Base-by-base conservation (phyloP, 2,113 vertebrate genomes). In the Ictidomys tridecemlineatus region DNA sequence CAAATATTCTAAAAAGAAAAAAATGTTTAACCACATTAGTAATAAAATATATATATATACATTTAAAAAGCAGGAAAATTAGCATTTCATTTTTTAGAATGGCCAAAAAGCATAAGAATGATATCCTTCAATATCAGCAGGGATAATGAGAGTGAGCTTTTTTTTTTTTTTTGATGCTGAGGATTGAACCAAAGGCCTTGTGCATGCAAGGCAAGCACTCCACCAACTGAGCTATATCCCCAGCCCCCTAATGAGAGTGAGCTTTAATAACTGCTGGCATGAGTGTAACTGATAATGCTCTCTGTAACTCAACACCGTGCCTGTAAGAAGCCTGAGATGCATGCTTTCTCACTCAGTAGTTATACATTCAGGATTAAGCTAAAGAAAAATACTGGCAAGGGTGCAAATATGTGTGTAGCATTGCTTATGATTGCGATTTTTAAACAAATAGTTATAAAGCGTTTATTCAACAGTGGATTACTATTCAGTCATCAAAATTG, bases 11-110 rank as follows among this genome's bases (percentile, higher is more conserved):
- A 78, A 91, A 77, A 87, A 87, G 56, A 37, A 51, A 51, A 45
- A 86, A 87, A 22, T 74, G 30, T 65, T 89, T 78, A 89, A 69
- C 30, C 39, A 48, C 26, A 63, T 9, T 77, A 89, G 34, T 72
- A 89, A 92, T 28, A 10, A 4, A 79, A 79, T 20, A 28, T 70
- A 84, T 63, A 11, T 61, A 78, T 63, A 16, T 30, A 70, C 79
- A 65, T 96, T 89, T 73, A 32, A 79, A 96, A n/a, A 79, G 39
- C n/a, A 51, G 45, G 61, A 61, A 89, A 42, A 78, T 96, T 78
- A 78, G 20, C 34, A 89, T 87, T 83, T 82, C 67, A 58, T 37
- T 9, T 26, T 39, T 79, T 8, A 56, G 22, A 63, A 22, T 85
- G 77, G 39, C 67, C 74, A 70, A 53, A 61, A 78, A n/a, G 14